Conservation (phyloP, 2,113 vertebrate genomes). For the Procavia capensis region DNA sequence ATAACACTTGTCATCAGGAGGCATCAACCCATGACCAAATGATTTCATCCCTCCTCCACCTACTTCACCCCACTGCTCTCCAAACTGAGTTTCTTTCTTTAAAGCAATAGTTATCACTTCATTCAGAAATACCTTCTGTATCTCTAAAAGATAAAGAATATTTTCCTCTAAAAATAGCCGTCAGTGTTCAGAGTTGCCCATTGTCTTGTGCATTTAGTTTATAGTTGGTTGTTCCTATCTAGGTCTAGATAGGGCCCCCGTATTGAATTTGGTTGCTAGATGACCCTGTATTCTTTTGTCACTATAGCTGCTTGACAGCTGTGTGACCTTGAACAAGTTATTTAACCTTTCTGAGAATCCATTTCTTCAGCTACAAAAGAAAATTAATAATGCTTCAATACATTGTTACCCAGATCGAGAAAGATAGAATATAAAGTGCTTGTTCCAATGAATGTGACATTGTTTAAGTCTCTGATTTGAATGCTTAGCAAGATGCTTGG, state of each 20-base stretch:
- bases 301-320: neutral
- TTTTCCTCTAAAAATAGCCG: constrained; percentile 21
- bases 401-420: neutral
- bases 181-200: neutral
- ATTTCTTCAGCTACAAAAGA: neutral
- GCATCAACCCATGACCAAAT: neutral
- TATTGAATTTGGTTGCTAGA: neutral
- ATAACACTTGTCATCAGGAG: neutral
- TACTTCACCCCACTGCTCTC: neutral
- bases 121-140: neutral
- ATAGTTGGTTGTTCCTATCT: neutral
- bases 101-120: neutral
- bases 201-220: neutral
- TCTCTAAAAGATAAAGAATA: constrained; percentile 22
- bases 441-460: neutral
- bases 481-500: constrained; percentile 17
- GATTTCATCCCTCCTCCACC: neutral
- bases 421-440: neutral
- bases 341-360: neutral
- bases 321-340: constrained; percentile 4
- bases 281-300: neutral
- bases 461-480: neutral
- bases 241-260: neutral
- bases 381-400: neutral
- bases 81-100: constrained; percentile 25